phyloP scores from a whole-genome alignment of 2,888 invertebrate genomes.

The Marasmarcha lunaedactyla region DNA sequence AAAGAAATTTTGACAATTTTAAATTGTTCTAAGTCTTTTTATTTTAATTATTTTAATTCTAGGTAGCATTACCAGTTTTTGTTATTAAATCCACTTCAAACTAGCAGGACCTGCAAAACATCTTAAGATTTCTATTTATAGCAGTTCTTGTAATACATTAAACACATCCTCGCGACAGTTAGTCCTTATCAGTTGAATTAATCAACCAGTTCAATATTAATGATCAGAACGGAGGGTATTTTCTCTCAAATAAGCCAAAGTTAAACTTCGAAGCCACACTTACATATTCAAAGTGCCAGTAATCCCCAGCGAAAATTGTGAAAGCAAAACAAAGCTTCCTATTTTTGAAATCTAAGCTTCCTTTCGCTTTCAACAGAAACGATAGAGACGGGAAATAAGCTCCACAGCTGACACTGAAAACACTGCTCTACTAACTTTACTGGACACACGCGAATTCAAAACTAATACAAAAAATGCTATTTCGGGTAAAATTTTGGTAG shows the following conservation, averaged over 20 bases:
- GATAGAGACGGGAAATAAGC: constrained; percentile 45
- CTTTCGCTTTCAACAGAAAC: constrained; percentile 50
- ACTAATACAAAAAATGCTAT: neutral
- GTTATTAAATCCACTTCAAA: no score
- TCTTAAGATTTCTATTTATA: no score
- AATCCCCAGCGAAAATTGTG: constrained; percentile 45
- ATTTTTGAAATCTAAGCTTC: constrained; percentile 34
- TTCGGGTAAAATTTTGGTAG: neutral
- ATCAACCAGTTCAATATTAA: no score
- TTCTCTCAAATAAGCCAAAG: no score
- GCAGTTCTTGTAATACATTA: no score
- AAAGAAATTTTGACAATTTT: no score
- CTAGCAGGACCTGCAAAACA: no score
- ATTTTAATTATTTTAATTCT: no score
- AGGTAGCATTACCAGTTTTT: no score
- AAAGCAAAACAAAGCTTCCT: constrained; percentile 53
- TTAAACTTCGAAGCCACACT: constrained; percentile 26
- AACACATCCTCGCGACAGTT: constrained; percentile 1
- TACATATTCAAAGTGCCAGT: constrained; percentile 37
- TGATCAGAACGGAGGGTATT: no score
- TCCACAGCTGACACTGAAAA: constrained; percentile 59
- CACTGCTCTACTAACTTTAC: constrained; percentile 60
- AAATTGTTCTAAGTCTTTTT: no score
- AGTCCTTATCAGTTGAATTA: no score
- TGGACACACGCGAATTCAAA: constrained; percentile 34